phyloP scores from a whole-genome alignment of 1,140 invertebrate species.

The Ceratina australensis region DNA sequence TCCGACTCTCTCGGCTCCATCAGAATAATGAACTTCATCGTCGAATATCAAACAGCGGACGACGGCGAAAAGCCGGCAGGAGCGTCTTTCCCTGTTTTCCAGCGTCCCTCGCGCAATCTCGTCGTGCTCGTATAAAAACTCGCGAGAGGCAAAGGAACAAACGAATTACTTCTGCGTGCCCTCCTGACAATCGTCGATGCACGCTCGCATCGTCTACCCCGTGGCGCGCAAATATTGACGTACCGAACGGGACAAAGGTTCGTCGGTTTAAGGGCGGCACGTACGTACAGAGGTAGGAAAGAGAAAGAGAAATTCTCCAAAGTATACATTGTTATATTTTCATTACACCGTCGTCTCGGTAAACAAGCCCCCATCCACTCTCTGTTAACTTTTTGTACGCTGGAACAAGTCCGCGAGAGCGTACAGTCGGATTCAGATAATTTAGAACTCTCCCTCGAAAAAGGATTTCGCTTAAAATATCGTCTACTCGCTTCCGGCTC shows the following conservation, averaged over 20 bases:
- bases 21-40: neutral
- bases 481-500: no score
- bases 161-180: conserved; percentile 12
- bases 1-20: neutral
- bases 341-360: neutral
- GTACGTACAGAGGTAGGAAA: no score
- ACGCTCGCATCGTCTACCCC: neutral
- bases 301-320: conserved; percentile 1
- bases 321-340: conserved; percentile 25
- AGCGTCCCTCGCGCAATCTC: no score
- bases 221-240: conserved; percentile 26
- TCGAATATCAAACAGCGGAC: neutral
- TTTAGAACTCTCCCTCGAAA: no score
- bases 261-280: no score
- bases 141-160: neutral
- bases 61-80: no score
- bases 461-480: no score
- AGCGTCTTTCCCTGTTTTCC: no score
- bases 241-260: neutral
- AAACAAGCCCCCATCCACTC: neutral
- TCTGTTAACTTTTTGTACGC: no score
- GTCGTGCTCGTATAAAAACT: neutral
- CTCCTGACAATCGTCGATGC: no score
- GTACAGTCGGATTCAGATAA: no score
- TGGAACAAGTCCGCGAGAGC: no score